Evolutionary conservation across 2,797 vertebrate genomes (phyloP).

Genomic region (Pseudochromis fuscus): DNA sequence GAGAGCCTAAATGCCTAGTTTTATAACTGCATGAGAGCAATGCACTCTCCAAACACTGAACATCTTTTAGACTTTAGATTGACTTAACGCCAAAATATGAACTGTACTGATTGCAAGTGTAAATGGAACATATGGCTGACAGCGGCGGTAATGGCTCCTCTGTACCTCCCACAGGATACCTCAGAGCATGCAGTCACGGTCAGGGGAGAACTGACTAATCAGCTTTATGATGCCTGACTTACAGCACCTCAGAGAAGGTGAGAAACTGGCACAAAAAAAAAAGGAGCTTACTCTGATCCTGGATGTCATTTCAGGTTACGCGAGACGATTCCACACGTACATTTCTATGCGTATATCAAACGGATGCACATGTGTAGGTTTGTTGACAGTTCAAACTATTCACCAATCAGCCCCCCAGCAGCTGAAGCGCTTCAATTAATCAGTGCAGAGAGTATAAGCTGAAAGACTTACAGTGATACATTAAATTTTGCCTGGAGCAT

Average conservation of each 20-base stretch:
- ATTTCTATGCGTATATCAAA: slow-evolving; percentile 24
- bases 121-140: slow-evolving; percentile 33
- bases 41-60: slow-evolving; percentile 2
- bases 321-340: slow-evolving; percentile 16
- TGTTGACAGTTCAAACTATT: slow-evolving; percentile 46
- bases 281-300: neutral
- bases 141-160: slow-evolving; percentile 7
- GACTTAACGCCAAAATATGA: slow-evolving; percentile 30
- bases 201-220: slow-evolving; percentile 26
- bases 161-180: slow-evolving; percentile 1
- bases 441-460: slow-evolving; percentile 43
- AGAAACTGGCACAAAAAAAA: neutral
- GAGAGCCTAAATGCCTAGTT: neutral
- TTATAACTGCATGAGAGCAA: neutral
- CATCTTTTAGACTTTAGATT: slow-evolving; percentile 31
- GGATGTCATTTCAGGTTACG: neutral
- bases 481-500: slow-evolving; percentile 57
- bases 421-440: slow-evolving; percentile 57
- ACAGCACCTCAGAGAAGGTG: neutral
- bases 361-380: slow-evolving; percentile 25
- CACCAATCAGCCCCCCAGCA: slow-evolving; percentile 50
- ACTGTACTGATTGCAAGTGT: slow-evolving; percentile 19
- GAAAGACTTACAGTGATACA: slow-evolving; percentile 63
- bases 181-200: slow-evolving; percentile 3
- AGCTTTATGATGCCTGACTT: slow-evolving; percentile 23